Evolutionary conservation across 2,113 vertebrate species (phyloP), one percentile per base, ranked within the genome.

Genomic region (Pimephales promelas): DNA sequence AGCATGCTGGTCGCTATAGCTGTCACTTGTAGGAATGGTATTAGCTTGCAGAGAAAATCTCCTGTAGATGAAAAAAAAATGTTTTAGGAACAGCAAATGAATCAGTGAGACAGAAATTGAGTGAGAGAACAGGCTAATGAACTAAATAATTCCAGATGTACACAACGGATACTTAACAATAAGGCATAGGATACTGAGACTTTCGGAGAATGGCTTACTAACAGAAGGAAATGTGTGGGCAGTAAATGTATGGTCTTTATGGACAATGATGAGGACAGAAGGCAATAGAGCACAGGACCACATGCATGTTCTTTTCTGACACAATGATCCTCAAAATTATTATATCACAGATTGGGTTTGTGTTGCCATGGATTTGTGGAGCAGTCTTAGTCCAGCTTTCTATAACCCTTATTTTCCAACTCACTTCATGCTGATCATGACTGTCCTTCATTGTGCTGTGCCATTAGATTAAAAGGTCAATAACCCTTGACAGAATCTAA

Each of bases 21-120:
- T 22, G 84, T 89, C 74, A 88, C 86, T 84, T 90, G 89, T 7
- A 90, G 66, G 57, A 90, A 90, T 10, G 88, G 86, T 45, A 90
- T 84, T 78, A 89, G 62, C 84, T 90, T 90, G 77, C 89, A 90
- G 43, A 90, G 64, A 64, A 88, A 89, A 61, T 85, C 76, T 7
- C 89, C 89, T 90, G 84, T 13, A n/a, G 52, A 82, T 54, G 20
- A 75, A 43, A 84, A 52, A 43, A 24, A 43, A 9, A 24, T 66
- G n/a, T n/a, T n/a, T n/a, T 31, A n/a, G 31, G 14, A 5, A 20
- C 26, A 24, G 8, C 16, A n/a, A 34, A 20, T 45, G 10, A 31
- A 40, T 54, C 5, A 68, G 22, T 40, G 20, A 66, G 18, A 34
- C 43, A 28, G 13, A 20, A 49, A 10, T 36, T 16, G 5, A 16